Conservation (phyloP, 2,113 vertebrate genomes). For the Cyprinodon variegatus region DNA sequence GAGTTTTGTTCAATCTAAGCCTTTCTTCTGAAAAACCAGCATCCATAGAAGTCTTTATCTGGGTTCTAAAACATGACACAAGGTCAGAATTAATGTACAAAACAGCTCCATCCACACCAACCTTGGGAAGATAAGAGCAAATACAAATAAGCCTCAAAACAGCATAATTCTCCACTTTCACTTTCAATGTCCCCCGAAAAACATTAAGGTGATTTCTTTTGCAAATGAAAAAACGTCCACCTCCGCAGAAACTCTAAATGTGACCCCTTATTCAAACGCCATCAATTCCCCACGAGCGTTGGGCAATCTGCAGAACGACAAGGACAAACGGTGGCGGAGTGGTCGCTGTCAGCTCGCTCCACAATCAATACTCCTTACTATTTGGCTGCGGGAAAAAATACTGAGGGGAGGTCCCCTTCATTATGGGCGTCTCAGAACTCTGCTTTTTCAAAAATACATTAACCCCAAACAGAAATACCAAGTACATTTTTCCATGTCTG, state of each 20-base stretch:
- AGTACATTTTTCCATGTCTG: slow-evolving; percentile 24
- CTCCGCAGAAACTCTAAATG: slow-evolving; percentile 1
- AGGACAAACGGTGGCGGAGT: slow-evolving; percentile 37
- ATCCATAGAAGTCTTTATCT: too few species aligned
- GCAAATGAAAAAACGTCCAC: slow-evolving; percentile 30
- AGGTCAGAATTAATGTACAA: too few species aligned
- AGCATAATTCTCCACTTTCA: not conserved
- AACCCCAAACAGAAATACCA: slow-evolving; percentile 29
- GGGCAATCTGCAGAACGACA: slow-evolving; percentile 20
- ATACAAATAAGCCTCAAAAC: not conserved
- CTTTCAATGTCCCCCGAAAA: not conserved
- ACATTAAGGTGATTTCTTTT: not conserved
- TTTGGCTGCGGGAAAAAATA: slow-evolving; percentile 23
- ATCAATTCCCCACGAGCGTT: slow-evolving; percentile 36
- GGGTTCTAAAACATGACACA: not conserved
- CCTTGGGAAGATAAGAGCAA: not conserved
- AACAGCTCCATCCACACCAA: not conserved
- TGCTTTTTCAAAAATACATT: slow-evolving; percentile 35
- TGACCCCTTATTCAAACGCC: slow-evolving; percentile 20
- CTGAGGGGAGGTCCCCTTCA: slow-evolving; percentile 9
- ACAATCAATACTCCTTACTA: slow-evolving; percentile 42
- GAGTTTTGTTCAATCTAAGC: not conserved
- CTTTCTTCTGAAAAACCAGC: not conserved
- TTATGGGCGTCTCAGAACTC: slow-evolving; percentile 18
- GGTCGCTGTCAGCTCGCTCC: slow-evolving; percentile 26